These are phyloP conservation scores for Osedax frankpressi DNA, from an alignment of 2,888 invertebrate genomes.

Conservation along the genomic window DNA sequence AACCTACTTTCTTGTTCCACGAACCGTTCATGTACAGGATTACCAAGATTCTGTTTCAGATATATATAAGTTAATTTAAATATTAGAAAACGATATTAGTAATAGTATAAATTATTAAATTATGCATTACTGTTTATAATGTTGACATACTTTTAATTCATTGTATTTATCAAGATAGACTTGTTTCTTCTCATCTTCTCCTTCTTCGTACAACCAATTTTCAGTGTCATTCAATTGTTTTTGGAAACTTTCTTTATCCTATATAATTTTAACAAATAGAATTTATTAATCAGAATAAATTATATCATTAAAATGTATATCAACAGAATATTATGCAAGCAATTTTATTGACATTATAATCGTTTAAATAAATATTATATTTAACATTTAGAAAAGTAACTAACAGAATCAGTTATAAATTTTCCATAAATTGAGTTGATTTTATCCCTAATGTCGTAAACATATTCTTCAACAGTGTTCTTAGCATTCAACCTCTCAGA, in stretches of 20 bases:
- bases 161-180: slow-evolving; percentile 53
- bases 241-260: slow-evolving; percentile 38
- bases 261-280: neutral
- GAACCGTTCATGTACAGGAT: slow-evolving; percentile 72
- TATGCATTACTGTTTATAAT: neutral
- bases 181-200: slow-evolving; percentile 76
- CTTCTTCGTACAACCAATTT: slow-evolving; percentile 92
- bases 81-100: too few relatives aligned
- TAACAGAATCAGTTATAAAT: neutral
- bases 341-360: neutral
- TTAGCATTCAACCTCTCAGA: slow-evolving; percentile 87
- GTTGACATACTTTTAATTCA: slow-evolving; percentile 48
- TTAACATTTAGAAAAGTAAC: neutral
- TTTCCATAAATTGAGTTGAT: neutral
- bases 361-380: neutral
- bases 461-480: slow-evolving; percentile 93
- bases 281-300: neutral
- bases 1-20: slow-evolving; percentile 69
- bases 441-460: slow-evolving; percentile 86
- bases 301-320: neutral
- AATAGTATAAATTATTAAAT: too few relatives aligned
- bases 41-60: slow-evolving; percentile 61
- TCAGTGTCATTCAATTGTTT: slow-evolving; percentile 68
- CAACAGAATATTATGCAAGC: neutral
- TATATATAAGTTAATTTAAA: too few relatives aligned